These are phyloP conservation scores for Ichneumon xanthorius DNA, from an alignment of 2,888 invertebrate species.

Conservation along the genomic window DNA sequence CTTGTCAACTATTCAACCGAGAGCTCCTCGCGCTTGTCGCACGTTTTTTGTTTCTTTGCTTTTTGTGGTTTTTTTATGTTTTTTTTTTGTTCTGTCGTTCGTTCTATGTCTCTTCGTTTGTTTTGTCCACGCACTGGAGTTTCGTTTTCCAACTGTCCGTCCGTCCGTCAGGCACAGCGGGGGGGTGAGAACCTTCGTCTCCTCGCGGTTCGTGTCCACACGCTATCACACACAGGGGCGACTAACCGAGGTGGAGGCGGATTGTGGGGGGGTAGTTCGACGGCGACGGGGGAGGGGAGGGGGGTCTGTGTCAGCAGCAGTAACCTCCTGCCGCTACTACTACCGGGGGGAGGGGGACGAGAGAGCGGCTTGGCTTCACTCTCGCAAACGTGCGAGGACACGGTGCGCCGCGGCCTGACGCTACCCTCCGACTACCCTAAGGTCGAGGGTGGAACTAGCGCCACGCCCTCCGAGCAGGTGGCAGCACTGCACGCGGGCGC, in stretches of 20 bases:
- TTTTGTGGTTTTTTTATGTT: neutral
- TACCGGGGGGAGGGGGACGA: slow-evolving; percentile 43
- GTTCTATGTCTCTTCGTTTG: neutral
- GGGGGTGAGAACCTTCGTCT: slow-evolving; percentile 31
- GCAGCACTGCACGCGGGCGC: slow-evolving; percentile 70
- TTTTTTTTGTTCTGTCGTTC: neutral
- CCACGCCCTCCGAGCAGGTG: slow-evolving; percentile 82
- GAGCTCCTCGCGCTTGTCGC: slow-evolving; percentile 8
- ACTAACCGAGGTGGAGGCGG: slow-evolving; percentile 17
- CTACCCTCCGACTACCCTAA: slow-evolving; percentile 79
- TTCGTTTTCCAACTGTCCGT: slow-evolving; percentile 5
- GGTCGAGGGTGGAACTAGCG: slow-evolving; percentile 76
- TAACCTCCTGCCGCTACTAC: slow-evolving; percentile 45
- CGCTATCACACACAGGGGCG: slow-evolving; percentile 54
- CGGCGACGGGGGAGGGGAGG: slow-evolving; percentile 14
- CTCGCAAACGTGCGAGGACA: slow-evolving; percentile 58
- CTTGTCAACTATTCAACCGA: slow-evolving; percentile 9
- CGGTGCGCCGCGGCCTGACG: slow-evolving; percentile 77
- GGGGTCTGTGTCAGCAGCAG: slow-evolving; percentile 43
- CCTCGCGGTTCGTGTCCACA: slow-evolving; percentile 57
- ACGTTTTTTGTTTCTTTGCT: slow-evolving; percentile 8
- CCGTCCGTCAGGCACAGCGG: slow-evolving; percentile 29
- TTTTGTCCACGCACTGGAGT: slow-evolving; percentile 13
- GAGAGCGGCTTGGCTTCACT: slow-evolving; percentile 50
- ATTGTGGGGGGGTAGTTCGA: slow-evolving; percentile 2